Conservation (phyloP, 2,113 vertebrate species). For the Gila orcuttii region DNA sequence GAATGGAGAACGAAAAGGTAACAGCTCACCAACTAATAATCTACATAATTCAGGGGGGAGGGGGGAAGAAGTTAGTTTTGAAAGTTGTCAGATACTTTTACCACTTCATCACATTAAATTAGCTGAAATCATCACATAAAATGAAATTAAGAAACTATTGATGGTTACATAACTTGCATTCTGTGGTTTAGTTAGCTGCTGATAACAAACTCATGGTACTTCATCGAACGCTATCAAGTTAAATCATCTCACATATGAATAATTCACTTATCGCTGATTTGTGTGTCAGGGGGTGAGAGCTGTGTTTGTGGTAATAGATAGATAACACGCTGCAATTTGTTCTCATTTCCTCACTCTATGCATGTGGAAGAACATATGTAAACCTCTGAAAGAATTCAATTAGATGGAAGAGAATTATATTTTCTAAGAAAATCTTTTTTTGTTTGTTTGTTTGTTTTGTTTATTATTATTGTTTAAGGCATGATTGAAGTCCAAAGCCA, state of each 20-base stretch:
- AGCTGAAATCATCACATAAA: too few species aligned
- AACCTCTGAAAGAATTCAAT: background rate
- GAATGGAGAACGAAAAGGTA: conserved; percentile 45
- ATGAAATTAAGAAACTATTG: background rate
- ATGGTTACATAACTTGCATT: background rate
- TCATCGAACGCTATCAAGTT: background rate
- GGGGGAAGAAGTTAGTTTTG: background rate
- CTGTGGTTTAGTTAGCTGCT: background rate
- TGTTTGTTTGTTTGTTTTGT: background rate
- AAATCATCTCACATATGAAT: background rate
- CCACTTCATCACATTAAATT: background rate
- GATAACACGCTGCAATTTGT: background rate
- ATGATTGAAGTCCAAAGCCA: conserved; percentile 50
- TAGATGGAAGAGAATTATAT: background rate
- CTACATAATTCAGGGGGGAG: background rate
- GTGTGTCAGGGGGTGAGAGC: background rate
- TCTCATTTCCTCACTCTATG: background rate
- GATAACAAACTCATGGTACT: background rate
- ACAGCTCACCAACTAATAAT: background rate
- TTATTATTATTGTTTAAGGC: conserved; percentile 4
- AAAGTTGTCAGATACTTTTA: background rate
- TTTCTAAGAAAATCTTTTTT: background rate
- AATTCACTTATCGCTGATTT: background rate
- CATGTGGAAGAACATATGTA: background rate
- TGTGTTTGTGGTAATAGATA: background rate